Evolutionary conservation across 2,797 vertebrate species (phyloP), one percentile per base, ranked within the genome.

Genomic region (Gadopsis marmoratus): DNA sequence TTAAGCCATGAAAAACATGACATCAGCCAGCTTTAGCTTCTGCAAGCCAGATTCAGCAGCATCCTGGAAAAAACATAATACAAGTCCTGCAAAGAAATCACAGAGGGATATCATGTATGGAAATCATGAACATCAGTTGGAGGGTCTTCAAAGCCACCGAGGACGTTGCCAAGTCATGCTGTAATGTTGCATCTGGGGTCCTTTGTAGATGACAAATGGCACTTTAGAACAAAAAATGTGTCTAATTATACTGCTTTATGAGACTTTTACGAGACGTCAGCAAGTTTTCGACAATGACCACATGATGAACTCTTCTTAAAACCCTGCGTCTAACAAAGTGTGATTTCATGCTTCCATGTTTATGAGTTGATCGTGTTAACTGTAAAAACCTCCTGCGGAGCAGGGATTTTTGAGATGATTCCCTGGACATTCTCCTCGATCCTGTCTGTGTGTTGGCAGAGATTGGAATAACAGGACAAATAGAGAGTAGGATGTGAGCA

Each of bases 391-490:
- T 56, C 43, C 29, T 1, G n/a, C 23, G 12, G 16, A 73, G 53
- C 29, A 17, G 39, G 3, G 2, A 2, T 26, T 60, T 82, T 69
- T 76, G 5, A 65, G 61, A 78, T 72, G 39, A 83, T 79, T 86
- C 76, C 68, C 77, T 66, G 67, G 75, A 81, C 75, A 16, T 43
- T 60, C 39, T 77, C 73, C 56, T 64, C 45, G n/a, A 78, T 78
- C 45, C 68, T 71, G 39, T 64, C 54, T 87, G 58, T 84, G 80
- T 88, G 79, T 83, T 88, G 90, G 76, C 62, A 69, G 71, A 66
- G 81, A 68, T 9, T 78, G 80, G 79, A 91, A 92, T 85, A 92
- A 91, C 86, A 91, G 79, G 82, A 88, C 73, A 78, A 91, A 87
- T 59, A 76, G 54, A 63, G 84, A 85, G 79, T 81, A 86, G 87